Base-by-base conservation (phyloP, 2,113 vertebrate genomes). In the Jacana jacana region DNA sequence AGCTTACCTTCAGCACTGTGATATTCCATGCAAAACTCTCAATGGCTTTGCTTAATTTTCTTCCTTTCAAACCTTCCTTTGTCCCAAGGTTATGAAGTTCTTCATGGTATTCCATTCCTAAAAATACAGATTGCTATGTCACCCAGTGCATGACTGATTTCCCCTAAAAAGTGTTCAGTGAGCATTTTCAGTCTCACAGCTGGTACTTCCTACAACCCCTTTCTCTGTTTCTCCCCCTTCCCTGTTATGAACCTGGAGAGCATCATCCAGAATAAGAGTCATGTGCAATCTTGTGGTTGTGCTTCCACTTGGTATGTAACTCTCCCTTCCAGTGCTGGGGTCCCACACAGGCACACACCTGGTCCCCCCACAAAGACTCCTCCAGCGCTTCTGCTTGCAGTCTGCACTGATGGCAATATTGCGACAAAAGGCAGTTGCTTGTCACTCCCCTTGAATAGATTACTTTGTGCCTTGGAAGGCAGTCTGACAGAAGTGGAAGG, bases 21-120 rank as follows among this genome's bases (percentile, higher is more conserved):
- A 98, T 98, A 89, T 98, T 98, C 98, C 98, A 98, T 3, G 98
- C 98, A 94, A 98, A 98, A 94, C 98, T 98, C 88, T 98, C 98
- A 48, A 98, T 97, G 22, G 98, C 98, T 96, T 98, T 98, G 91
- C 97, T 98, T 86, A 98, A 97, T 95, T 98, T 98, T 89, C 98
- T 97, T 95, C 98, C 98, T 95, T 98, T 98, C 63, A 98, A 86
- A 72, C 98, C 98, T 95, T 98, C 98, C 87, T 98, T 98, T 51
- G 98, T 96, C 22, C 98, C 98, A 3, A 98, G 92, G 76, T 98
- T 97, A 91, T 98, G 98, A 89, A 98, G 97, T 48, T 98, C 98
- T 91, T 98, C 98, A 0, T 98, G 98, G 88, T 98, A 98, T 89
- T 98, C 98, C 98, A 98, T 98, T 44, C 98, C 98, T 98, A 95